Conservation (phyloP, 2,888 invertebrate genomes). For the Adelognathus sp. region DNA sequence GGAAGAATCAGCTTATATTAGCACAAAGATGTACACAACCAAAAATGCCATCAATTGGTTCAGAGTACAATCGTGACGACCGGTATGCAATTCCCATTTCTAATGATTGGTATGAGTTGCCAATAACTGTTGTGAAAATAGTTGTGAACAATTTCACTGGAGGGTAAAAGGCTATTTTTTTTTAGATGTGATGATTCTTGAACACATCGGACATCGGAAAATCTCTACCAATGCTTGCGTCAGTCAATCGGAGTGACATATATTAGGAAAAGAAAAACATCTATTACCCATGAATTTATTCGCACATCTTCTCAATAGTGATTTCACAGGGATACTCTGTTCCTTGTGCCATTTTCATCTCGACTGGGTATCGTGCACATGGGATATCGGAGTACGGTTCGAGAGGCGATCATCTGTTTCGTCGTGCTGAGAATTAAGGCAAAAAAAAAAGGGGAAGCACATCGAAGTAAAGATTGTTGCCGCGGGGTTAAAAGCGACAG, state of each 20-base stretch:
- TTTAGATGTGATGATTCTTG: too few relatives aligned
- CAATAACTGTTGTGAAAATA: too few relatives aligned
- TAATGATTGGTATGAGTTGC: not conserved
- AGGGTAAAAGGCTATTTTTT: too few relatives aligned
- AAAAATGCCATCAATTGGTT: not conserved
- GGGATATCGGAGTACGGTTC: not conserved
- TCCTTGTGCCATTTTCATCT: too few relatives aligned
- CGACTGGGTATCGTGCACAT: not conserved
- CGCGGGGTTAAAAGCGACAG: conserved; percentile 59
- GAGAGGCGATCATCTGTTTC: conserved; percentile 52
- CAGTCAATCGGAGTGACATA: too few relatives aligned
- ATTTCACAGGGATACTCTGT: too few relatives aligned
- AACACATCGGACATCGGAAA: too few relatives aligned
- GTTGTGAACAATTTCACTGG: too few relatives aligned
- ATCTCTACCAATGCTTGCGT: too few relatives aligned
- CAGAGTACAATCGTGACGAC: not conserved
- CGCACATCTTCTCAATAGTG: too few relatives aligned
- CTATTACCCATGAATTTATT: too few relatives aligned
- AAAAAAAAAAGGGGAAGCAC: conserved; percentile 50
- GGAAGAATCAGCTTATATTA: not conserved
- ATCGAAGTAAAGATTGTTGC: conserved; percentile 49
- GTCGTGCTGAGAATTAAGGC: conserved; percentile 37
- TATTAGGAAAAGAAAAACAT: too few relatives aligned
- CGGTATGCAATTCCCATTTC: not conserved
- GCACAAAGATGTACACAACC: not conserved